These are phyloP conservation scores for Pyrgilauda ruficollis DNA, from an alignment of 2,113 vertebrate genomes.

Conservation along the genomic window DNA sequence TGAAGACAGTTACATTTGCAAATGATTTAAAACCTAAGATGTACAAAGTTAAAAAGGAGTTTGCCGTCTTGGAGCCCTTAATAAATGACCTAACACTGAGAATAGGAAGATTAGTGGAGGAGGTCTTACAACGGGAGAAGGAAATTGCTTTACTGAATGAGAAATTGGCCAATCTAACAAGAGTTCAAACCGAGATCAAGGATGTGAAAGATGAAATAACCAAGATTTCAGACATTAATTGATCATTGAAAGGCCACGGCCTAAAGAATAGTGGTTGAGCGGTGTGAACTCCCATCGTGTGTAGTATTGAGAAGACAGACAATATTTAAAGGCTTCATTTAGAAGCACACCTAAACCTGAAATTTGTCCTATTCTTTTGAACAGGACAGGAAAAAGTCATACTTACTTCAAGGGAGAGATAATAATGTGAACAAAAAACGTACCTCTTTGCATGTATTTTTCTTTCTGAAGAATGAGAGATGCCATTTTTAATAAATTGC, in stretches of 20 bases:
- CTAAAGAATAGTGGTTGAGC: neutral
- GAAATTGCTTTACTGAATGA: conserved; percentile 82
- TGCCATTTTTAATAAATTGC: neutral
- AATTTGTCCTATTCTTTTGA: neutral
- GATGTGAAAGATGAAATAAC: conserved; percentile 69
- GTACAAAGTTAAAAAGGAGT: conserved; percentile 82
- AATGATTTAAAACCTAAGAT: conserved; percentile 91
- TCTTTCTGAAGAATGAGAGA: neutral
- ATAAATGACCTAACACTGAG: conserved; percentile 85
- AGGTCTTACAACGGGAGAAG: conserved; percentile 76
- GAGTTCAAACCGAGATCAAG: conserved; percentile 71
- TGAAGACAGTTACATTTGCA: conserved; percentile 85
- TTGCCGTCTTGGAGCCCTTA: conserved; percentile 79
- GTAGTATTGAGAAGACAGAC: neutral
- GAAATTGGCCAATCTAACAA: conserved; percentile 79
- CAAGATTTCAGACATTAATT: conserved; percentile 70
- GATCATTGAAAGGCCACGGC: neutral
- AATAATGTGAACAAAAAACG: accelerated
- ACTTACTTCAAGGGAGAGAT: neutral
- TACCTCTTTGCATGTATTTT: neutral
- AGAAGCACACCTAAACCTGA: neutral
- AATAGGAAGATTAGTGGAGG: conserved; percentile 85
- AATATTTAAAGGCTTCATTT: neutral
- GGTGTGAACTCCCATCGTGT: neutral
- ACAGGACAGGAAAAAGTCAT: neutral